phyloP scores from a whole-genome alignment of 2,113 vertebrate species.

The Phrynocephalus versicolor region DNA sequence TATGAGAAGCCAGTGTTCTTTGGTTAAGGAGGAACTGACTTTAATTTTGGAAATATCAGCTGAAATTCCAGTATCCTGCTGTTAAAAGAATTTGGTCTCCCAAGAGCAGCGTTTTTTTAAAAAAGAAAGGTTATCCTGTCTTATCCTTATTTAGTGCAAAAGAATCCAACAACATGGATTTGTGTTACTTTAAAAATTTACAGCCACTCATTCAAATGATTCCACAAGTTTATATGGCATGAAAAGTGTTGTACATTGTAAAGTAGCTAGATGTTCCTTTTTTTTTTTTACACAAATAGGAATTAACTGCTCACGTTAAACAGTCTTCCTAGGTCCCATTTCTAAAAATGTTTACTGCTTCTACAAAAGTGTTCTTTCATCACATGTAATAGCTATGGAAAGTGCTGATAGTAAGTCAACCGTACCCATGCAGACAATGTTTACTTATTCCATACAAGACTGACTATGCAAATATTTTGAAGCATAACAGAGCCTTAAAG shows the following conservation, averaged over 20 bases:
- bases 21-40: neutral
- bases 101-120: neutral
- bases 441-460: constrained; percentile 38
- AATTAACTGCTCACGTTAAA: neutral
- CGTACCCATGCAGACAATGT: neutral
- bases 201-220: neutral
- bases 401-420: constrained; percentile 33
- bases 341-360: neutral
- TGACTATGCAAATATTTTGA: constrained; percentile 63
- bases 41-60: neutral
- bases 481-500: constrained; percentile 52
- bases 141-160: neutral
- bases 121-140: neutral
- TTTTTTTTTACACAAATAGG: neutral
- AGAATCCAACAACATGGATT: neutral
- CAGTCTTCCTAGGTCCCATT: constrained; percentile 8
- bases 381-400: constrained; percentile 12
- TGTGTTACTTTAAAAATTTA: neutral
- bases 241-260: neutral
- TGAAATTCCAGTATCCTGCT: neutral
- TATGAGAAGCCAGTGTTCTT: neutral
- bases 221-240: neutral
- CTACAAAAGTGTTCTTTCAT: constrained; percentile 36
- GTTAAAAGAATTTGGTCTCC: neutral
- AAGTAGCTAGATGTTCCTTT: neutral